Percentiles rank a stretch among this genome's conserved stretches.
phyloP scores from a whole-genome alignment of 2,888 invertebrate genomes.

The Galerucella nymphaeae region DNA sequence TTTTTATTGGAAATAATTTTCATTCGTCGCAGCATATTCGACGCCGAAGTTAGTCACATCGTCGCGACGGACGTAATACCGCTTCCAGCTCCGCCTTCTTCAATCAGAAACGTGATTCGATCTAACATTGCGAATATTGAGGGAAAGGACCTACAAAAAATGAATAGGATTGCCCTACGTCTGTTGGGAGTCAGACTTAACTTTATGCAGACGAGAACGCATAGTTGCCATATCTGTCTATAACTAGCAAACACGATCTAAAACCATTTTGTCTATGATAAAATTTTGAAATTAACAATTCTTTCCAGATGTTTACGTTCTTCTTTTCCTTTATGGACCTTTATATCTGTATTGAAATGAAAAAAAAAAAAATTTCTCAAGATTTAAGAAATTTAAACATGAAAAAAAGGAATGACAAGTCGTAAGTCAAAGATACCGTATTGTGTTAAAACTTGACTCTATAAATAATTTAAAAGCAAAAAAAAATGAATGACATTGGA shows the following conservation, averaged over 20 bases:
- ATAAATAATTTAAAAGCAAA: constrained; percentile 4
- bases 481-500: background rate
- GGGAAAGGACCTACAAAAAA: constrained; percentile 15
- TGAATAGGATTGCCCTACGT: constrained; percentile 14
- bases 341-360: too few species aligned
- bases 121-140: constrained; percentile 1
- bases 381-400: too few species aligned
- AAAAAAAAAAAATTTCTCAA: too few species aligned
- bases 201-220: background rate
- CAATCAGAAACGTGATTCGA: constrained; percentile 5
- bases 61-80: background rate
- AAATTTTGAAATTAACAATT: too few species aligned
- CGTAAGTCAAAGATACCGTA: background rate
- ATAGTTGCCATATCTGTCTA: background rate
- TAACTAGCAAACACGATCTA: too few species aligned
- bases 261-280: too few species aligned
- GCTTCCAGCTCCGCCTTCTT: constrained; percentile 1
- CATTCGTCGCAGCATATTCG: background rate
- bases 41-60: background rate
- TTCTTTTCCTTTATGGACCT: too few species aligned
- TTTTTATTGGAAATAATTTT: background rate
- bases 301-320: too few species aligned
- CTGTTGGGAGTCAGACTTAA: constrained; percentile 4
- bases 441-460: background rate
- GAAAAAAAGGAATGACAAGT: background rate